phyloP scores from a whole-genome alignment of 2,888 invertebrate species.

The Tachina lurida region DNA sequence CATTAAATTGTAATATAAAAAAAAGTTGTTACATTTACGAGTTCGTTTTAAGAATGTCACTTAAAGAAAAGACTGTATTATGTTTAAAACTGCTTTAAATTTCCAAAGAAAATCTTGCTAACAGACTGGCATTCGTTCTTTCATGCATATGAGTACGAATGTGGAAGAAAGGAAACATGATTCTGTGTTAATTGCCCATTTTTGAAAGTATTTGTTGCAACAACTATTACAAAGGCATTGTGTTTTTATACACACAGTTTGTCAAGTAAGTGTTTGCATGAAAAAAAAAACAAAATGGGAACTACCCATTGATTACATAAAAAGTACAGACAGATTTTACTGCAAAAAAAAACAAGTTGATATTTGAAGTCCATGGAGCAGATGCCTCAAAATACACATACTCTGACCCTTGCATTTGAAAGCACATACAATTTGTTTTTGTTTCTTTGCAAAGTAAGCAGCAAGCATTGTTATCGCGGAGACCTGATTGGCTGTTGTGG shows the following conservation, averaged over 20 bases:
- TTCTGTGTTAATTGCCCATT: slow-evolving; percentile 60
- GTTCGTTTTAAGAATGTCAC: slow-evolving; percentile 11
- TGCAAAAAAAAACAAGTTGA: too few relatives aligned
- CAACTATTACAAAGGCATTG: slow-evolving; percentile 15
- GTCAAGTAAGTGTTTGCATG: neutral
- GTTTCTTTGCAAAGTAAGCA: too few relatives aligned
- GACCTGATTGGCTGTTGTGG: too few relatives aligned
- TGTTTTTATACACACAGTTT: slow-evolving; percentile 10
- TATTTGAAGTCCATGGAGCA: too few relatives aligned
- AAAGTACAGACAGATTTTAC: too few relatives aligned
- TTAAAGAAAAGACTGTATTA: slow-evolving; percentile 5
- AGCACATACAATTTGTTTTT: too few relatives aligned
- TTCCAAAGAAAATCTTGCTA: slow-evolving; percentile 22
- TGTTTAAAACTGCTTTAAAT: neutral
- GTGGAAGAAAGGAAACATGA: slow-evolving; percentile 18
- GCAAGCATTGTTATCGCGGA: too few relatives aligned
- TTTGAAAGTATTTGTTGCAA: slow-evolving; percentile 44
- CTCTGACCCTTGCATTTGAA: too few relatives aligned
- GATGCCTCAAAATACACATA: too few relatives aligned
- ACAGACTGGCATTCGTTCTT: neutral
- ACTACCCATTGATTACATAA: too few relatives aligned
- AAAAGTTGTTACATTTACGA: neutral
- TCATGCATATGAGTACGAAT: neutral
- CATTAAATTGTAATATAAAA: neutral
- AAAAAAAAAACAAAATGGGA: neutral